Evolutionary conservation across 1,140 invertebrate species (phyloP), one percentile per base, ranked within the genome.

Genomic region (Chironomus tepperi): DNA sequence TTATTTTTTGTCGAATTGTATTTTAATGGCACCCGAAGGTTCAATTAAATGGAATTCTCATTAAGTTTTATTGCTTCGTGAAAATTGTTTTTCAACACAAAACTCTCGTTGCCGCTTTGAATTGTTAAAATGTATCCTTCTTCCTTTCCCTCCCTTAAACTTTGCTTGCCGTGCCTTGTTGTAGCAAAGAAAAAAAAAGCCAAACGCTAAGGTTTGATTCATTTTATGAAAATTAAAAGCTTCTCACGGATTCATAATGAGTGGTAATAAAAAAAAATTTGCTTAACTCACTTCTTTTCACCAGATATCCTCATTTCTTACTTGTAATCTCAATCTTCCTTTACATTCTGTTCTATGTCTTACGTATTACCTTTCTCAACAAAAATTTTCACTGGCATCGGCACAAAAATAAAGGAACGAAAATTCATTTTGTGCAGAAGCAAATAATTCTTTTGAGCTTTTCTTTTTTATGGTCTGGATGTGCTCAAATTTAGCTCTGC

Each of bases 31-130:
- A 57, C 47, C 47, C 47, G 3, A n/a, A 57, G n/a, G 47, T 57
- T 57, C 47, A 57, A 57, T 57, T 57, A 57, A 57, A 57, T 57
- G 47, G 47, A 57, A 57, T 57, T 57, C 47, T 57, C 47, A 57
- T 57, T 57, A 57, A 57, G 12, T 57, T 57, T 57, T 57, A 57
- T 57, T 57, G 47, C 47, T 57, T 57, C 47, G 12, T 57, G 47
- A 57, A 57, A 57, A 57, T 57, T 57, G 47, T 57, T 57, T 57
- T 57, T 57, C 47, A 57, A 57, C 47, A 57, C 24, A 34, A 34
- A 34, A 34, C 24, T 34, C 24, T 34, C 24, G 24, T 34, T 34
- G 24, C 12, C 15, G 47, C 12, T 57, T 5, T 15, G 47, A 57
- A 57, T 34, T 34, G 24, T 34, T 57, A 57, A 57, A 57, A 57